Conservation (phyloP, 2,797 vertebrate species). For the Atherinosoma microstoma region DNA sequence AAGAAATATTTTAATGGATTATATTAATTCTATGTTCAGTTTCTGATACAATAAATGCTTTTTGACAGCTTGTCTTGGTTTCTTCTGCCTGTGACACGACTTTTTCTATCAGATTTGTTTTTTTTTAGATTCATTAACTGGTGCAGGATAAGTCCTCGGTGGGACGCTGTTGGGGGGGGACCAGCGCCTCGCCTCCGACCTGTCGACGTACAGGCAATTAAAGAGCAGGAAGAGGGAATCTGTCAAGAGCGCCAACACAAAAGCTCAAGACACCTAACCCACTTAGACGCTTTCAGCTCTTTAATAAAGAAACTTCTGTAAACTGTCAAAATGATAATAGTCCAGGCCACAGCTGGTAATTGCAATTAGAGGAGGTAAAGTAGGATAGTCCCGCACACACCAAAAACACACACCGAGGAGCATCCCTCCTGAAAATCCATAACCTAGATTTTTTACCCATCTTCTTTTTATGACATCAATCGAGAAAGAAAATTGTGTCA, state of each 20-base stretch:
- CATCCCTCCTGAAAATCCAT: slow-evolving; percentile 27
- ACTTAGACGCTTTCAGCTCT: slow-evolving; percentile 74
- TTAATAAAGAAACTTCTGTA: slow-evolving; percentile 80
- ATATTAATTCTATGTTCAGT: neutral
- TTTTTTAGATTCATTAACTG: slow-evolving; percentile 68
- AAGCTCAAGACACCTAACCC: slow-evolving; percentile 81
- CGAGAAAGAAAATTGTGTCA: neutral
- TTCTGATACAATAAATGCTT: no score
- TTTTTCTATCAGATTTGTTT: slow-evolving; percentile 58
- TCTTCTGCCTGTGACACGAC: slow-evolving; percentile 16
- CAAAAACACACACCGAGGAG: slow-evolving; percentile 1
- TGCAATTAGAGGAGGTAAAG: slow-evolving; percentile 75
- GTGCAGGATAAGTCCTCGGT: slow-evolving; percentile 62
- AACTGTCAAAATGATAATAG: slow-evolving; percentile 82
- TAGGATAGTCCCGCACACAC: slow-evolving; percentile 51
- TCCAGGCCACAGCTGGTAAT: slow-evolving; percentile 65
- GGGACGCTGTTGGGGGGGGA: slow-evolving; percentile 46
- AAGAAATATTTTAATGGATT: neutral
- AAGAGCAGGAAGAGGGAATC: slow-evolving; percentile 62
- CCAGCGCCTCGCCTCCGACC: slow-evolving; percentile 70
- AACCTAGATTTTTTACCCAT: slow-evolving; percentile 31
- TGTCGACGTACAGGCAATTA: slow-evolving; percentile 81
- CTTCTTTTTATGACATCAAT: neutral
- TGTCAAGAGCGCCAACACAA: slow-evolving; percentile 66
- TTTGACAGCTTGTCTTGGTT: neutral